Conservation (phyloP, 92 coral and sea anemone species). For the Blastomussa wellsi region DNA sequence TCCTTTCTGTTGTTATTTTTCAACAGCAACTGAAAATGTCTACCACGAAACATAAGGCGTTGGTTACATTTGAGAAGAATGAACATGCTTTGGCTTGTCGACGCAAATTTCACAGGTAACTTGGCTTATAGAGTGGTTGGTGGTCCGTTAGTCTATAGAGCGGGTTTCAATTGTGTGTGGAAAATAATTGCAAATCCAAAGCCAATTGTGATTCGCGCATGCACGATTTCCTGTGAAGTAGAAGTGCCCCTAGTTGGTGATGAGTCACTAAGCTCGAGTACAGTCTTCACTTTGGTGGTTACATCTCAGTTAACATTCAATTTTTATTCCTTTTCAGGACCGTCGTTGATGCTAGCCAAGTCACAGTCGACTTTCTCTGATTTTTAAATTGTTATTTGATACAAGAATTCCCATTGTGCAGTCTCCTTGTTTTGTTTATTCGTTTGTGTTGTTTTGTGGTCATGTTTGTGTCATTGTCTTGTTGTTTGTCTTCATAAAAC, state of each 20-base stretch:
- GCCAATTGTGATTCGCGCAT: no score
- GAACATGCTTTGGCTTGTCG: slow-evolving; percentile 99
- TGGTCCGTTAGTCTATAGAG: background rate
- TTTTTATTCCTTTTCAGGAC: slow-evolving; percentile 66
- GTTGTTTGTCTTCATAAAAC: slow-evolving; percentile 26
- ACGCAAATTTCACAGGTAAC: slow-evolving; percentile 98
- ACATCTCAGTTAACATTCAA: no score
- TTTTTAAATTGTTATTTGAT: slow-evolving; percentile 11
- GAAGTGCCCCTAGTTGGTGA: no score
- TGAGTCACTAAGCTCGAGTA: no score
- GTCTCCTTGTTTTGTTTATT: background rate
- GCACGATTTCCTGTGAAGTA: no score
- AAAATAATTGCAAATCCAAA: no score
- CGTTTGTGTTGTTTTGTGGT: background rate
- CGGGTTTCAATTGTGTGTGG: no score
- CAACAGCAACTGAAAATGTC: slow-evolving; percentile 98
- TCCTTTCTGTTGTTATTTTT: no score
- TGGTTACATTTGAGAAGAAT: slow-evolving; percentile 97
- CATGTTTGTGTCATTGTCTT: background rate
- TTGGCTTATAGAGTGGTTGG: background rate
- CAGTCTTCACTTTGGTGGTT: no score
- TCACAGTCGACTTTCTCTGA: slow-evolving; percentile 96
- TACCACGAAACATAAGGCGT: slow-evolving; percentile 96
- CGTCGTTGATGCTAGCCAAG: slow-evolving; percentile 95
- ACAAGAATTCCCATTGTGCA: background rate